Conservation (phyloP, 2,888 invertebrate species). For the Hemithea aestivaria region DNA sequence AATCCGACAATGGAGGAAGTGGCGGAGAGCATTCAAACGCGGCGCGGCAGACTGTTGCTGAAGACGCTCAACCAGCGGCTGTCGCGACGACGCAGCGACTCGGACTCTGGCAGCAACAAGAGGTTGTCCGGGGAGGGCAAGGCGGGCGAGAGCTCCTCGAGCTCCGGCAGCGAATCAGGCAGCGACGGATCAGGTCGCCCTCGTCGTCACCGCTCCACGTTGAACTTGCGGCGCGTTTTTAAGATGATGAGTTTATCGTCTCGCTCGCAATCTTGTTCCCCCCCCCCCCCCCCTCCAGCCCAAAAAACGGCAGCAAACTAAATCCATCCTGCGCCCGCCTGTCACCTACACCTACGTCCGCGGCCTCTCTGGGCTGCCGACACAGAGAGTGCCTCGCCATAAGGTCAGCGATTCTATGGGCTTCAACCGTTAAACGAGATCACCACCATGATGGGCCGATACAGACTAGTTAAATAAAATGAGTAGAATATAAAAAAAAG, state of each 20-base stretch:
- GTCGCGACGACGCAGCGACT: constrained; percentile 71
- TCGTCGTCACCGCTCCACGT: constrained; percentile 75
- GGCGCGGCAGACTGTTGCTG: constrained; percentile 81
- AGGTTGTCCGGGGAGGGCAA: constrained; percentile 61
- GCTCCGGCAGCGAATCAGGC: constrained; percentile 81
- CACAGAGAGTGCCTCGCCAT: constrained; percentile 86
- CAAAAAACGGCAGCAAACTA: constrained; percentile 82
- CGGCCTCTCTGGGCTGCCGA: constrained; percentile 89
- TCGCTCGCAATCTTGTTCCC: constrained; percentile 82
- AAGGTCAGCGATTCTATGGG: constrained; percentile 58
- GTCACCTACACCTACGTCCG: constrained; percentile 89
- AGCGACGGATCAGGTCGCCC: constrained; percentile 79
- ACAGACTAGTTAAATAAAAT: constrained; percentile 67
- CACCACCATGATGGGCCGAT: constrained; percentile 30
- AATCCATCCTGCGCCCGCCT: constrained; percentile 87
- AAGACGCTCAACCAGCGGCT: constrained; percentile 82
- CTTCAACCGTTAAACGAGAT: constrained; percentile 57
- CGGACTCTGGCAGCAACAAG: constrained; percentile 71
- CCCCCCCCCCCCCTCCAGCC: constrained; percentile 63
- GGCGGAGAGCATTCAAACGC: constrained; percentile 75
- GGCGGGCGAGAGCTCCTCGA: constrained; percentile 72
- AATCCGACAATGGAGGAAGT: constrained; percentile 74
- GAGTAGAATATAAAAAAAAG: constrained; percentile 54
- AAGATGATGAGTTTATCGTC: constrained; percentile 82
- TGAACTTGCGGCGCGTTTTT: constrained; percentile 85